Base-by-base conservation (phyloP, 2,113 vertebrate species). In the Notarius lentiginosus region DNA sequence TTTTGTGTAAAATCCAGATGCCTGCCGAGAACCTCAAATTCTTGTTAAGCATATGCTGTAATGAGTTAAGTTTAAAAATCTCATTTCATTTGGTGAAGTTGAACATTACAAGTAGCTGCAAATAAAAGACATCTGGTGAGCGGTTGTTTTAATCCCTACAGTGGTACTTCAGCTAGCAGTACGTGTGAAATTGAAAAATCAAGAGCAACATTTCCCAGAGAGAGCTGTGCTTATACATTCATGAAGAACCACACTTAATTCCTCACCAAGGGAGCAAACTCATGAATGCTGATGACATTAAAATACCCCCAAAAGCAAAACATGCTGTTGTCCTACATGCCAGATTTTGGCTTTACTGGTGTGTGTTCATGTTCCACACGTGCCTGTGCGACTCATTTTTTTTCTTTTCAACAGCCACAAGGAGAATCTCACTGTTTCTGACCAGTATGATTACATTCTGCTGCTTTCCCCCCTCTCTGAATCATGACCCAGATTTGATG, bases 401-500 rank as follows among this genome's bases (percentile, higher is more conserved):
- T 66, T 80, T 58, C 41, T 47, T 58, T 83, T 56, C 53, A 56
- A 17, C 34, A 82, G 58, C 82, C 79, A 87, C 79, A 51, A 65
- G 82, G 20, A 87, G 53, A 83, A 20, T 85, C 87, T 85, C 10
- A 51, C 72, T 85, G 81, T 79, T 84, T 65, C 41, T 81, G 82
- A 87, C 24, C 34, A 27, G n/a, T 66, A 58, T 65, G 76, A 84
- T 81, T 82, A 87, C 85, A 30, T 83, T 75, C 66, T 60, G 70
- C 73, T 79, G 20, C 65, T 58, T 18, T 12, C 9, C 47, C 55
- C 55, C 83, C 61, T 8, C 65, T 72, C 17, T 55, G 41, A 89
- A 87, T 76, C 83, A 84, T 77, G 81, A 86, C 84, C 89, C 82
- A 89, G 83, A 87, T 85, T 89, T 86, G 81, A 82, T 84, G 49